A percentile compares a stretch with the other conserved stretches of the same genome.
Conservation (phyloP, 2,113 vertebrate genomes). For the Lota lota region DNA sequence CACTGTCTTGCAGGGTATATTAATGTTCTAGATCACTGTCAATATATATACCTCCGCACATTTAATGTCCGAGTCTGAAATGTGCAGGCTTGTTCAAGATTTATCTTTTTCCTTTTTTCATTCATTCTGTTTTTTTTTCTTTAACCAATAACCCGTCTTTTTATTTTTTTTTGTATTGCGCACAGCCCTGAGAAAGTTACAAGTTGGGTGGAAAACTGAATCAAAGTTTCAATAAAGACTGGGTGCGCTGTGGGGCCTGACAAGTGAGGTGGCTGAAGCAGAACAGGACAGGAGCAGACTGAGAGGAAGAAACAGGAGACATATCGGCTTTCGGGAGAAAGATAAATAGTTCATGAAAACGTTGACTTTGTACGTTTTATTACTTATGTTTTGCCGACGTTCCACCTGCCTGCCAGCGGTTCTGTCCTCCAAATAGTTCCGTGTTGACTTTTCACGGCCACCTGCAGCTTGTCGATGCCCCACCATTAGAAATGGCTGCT, state of each 20-base stretch:
- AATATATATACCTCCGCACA: constrained; percentile 35
- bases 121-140: constrained; percentile 19
- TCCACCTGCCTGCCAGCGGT: constrained; percentile 53
- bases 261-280: constrained; percentile 56
- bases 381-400: constrained; percentile 58
- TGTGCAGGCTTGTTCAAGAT: constrained; percentile 15
- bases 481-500: constrained; percentile 18
- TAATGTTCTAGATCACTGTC: constrained; percentile 75
- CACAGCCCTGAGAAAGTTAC: constrained; percentile 69
- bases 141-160: constrained; percentile 55
- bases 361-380: constrained; percentile 67
- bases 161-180: constrained; percentile 75
- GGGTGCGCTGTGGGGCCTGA: constrained; percentile 64
- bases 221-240: constrained; percentile 74
- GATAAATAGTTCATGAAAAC: constrained; percentile 73
- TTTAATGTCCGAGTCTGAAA: no score
- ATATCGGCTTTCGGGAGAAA: constrained; percentile 54
- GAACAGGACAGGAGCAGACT: constrained; percentile 24
- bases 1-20: constrained; percentile 52
- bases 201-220: constrained; percentile 61
- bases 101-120: constrained; percentile 9
- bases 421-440: constrained; percentile 20
- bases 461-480: constrained; percentile 43
- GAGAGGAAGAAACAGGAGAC: constrained; percentile 50
- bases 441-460: not conserved